phyloP scores from a whole-genome alignment of 2,113 vertebrate species.

The Osmerus eperlanus region DNA sequence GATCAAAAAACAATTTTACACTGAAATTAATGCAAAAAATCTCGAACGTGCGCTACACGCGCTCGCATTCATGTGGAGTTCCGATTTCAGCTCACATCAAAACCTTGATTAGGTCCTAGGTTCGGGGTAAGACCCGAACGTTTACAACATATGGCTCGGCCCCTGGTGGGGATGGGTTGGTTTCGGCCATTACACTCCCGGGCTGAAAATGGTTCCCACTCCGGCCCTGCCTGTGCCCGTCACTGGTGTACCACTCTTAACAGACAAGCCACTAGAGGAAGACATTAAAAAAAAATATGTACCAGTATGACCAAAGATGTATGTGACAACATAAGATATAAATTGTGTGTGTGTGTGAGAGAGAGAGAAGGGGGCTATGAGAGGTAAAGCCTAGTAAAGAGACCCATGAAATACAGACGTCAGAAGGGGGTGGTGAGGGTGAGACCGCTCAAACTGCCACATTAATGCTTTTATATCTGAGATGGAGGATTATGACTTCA shows the following conservation, averaged over 20 bases:
- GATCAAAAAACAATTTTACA: too few species aligned
- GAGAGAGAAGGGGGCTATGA: neutral
- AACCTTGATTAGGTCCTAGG: too few species aligned
- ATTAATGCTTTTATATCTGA: constrained; percentile 61
- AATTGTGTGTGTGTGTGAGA: constrained; percentile 4
- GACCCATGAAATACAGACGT: constrained; percentile 30
- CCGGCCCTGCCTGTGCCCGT: constrained; percentile 25
- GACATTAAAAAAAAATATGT: constrained; percentile 27
- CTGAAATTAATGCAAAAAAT: too few species aligned
- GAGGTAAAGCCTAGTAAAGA: constrained; percentile 11
- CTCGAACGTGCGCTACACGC: too few species aligned
- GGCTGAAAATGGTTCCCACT: constrained; percentile 15
- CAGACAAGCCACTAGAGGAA: constrained; percentile 58
- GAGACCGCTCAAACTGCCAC: constrained; percentile 27
- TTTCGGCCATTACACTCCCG: too few species aligned
- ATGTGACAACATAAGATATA: constrained; percentile 2
- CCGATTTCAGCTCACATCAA: too few species aligned
- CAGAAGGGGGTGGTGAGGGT: constrained; percentile 8
- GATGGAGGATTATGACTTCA: constrained; percentile 63
- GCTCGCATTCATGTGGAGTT: too few species aligned
- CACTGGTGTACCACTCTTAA: constrained; percentile 8
- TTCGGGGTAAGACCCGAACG: too few species aligned
- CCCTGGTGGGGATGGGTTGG: too few species aligned
- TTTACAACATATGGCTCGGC: too few species aligned
- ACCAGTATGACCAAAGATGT: too few species aligned